Conservation (phyloP, 2,797 vertebrate species). For the Cephalopachus bancanus region DNA sequence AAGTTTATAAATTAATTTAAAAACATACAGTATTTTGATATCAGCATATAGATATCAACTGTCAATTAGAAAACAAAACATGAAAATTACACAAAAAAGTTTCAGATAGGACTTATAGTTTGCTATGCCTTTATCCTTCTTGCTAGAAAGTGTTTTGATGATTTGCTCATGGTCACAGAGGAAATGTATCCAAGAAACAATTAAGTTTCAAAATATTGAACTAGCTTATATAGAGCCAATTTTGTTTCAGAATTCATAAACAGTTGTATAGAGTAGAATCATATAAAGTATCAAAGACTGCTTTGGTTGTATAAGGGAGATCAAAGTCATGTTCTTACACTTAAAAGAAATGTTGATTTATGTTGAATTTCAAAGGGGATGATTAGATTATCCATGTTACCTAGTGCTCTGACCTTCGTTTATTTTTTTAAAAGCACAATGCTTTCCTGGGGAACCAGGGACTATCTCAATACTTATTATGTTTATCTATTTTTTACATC, state of each 20-base stretch:
- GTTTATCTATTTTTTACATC: conserved; percentile 62
- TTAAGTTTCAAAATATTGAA: conserved; percentile 68
- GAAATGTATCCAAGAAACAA: conserved; percentile 47
- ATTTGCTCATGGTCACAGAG: conserved; percentile 18
- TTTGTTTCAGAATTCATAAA: conserved; percentile 68
- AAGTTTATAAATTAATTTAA: conserved; percentile 59
- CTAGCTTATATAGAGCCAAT: conserved; percentile 38
- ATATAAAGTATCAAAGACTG: conserved; percentile 61
- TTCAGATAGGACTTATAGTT: conserved; percentile 14
- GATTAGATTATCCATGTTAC: conserved; percentile 61
- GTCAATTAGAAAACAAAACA: conserved; percentile 58
- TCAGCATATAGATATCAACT: not conserved
- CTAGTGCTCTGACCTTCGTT: conserved; percentile 52
- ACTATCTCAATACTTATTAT: conserved; percentile 41
- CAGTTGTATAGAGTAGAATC: conserved; percentile 57
- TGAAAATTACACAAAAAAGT: not conserved
- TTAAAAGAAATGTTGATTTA: conserved; percentile 70
- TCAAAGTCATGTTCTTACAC: conserved; percentile 65
- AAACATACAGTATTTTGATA: conserved; percentile 5
- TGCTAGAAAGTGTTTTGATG: conserved; percentile 45
- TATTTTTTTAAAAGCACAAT: conserved; percentile 20
- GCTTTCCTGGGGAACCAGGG: conserved; percentile 47
- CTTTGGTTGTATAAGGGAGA: conserved; percentile 47
- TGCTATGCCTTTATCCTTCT: conserved; percentile 43
- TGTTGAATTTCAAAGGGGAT: conserved; percentile 74